Evolutionary conservation across 1,140 invertebrate genomes (phyloP), one percentile per base, ranked within the genome.

Genomic region (Pissodes strobi): DNA sequence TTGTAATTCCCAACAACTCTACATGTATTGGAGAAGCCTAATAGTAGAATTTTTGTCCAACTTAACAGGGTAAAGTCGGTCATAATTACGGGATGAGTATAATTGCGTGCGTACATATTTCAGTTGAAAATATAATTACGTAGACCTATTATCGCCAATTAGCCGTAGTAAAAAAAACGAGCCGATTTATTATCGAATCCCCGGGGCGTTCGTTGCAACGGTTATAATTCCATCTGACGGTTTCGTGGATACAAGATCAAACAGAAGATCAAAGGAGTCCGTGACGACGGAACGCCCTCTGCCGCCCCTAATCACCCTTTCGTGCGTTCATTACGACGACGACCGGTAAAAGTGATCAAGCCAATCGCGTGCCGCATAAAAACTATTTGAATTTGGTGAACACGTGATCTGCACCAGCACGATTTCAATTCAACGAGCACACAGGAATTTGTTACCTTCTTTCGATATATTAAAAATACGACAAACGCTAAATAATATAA

Each of bases 331-430:
- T 69, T 69, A 69, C 38, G 41, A 55, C 34, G n/a, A n/a, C n/a
- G n/a, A n/a, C n/a, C 53, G 52, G 64, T 69, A 69, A 69, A 69
- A 53, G 59, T 57, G 49, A 64, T 64, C 51, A 49, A 49, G 45
- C 13, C n/a, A 49, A 61, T 69, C 67, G 67, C 67, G 67, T 66
- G 67, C 59, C 48, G 25, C 21, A 51, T 61, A 22, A 27, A 49
- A 49, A 49, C 21, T 49, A n/a, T 46, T 46, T 46, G 8, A 49
- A 49, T 15, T 49, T 10, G 12, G 3, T n/a, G 18, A 2, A 12
- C 21, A 13, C 22, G 12, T 22, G 8, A 22, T 2, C 46, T n/a
- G 46, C 46, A 49, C n/a, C n/a, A n/a, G n/a, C n/a, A n/a, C n/a
- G n/a, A n/a, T n/a, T n/a, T n/a, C n/a, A n/a, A n/a, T n/a, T n/a